phyloP scores from a whole-genome alignment of 64 coral and sea anemone species.

The Porites australiensis region DNA sequence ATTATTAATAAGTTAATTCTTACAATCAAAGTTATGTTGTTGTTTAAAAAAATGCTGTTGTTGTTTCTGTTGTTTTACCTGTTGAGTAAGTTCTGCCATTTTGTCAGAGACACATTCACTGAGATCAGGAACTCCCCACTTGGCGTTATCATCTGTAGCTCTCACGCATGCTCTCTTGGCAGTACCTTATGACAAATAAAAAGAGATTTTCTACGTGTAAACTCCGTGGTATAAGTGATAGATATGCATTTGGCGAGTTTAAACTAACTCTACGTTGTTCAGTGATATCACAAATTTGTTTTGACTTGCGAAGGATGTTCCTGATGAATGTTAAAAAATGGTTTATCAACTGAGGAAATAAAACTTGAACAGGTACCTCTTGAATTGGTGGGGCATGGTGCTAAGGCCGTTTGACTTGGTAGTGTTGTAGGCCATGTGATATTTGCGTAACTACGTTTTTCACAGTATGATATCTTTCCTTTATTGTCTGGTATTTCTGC shows the following conservation, averaged over 20 bases:
- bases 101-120: constrained; percentile 63
- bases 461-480: background rate
- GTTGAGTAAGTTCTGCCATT: constrained; percentile 21
- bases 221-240: no score
- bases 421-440: constrained; percentile 42
- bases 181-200: constrained; percentile 16
- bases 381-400: constrained; percentile 23
- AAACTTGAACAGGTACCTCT: constrained; percentile 17
- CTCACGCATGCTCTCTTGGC: constrained; percentile 38
- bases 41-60: no score
- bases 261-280: no score
- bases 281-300: no score
- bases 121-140: constrained; percentile 57
- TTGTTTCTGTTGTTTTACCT: background rate
- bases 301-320: no score
- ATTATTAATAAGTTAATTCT: no score
- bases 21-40: no score
- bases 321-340: no score
- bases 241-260: no score
- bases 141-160: background rate
- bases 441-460: background rate
- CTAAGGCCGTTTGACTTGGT: constrained; percentile 19
- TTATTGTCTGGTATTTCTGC: background rate
- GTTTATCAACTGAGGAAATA: no score
- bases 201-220: no score